phyloP scores from a whole-genome alignment of 1,140 invertebrate species.

The Trichonephila inaurata region DNA sequence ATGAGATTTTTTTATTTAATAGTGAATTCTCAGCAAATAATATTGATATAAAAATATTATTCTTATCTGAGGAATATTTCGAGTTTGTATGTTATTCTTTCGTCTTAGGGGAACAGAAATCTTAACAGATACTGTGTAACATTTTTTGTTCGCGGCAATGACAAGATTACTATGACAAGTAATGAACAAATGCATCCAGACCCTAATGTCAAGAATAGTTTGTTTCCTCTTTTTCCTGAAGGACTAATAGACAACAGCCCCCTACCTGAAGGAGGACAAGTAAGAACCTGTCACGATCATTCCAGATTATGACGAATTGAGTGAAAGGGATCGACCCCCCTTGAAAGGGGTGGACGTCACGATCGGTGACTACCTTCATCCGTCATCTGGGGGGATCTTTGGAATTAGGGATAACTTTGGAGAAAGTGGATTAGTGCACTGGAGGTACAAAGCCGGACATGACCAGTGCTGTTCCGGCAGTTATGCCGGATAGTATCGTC shows the following conservation, averaged over 20 bases:
- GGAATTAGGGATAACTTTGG: slow-evolving; percentile 11
- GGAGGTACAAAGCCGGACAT: background rate
- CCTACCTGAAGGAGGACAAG: background rate
- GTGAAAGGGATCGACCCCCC: background rate
- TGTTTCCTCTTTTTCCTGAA: too few relatives aligned
- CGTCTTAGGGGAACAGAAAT: too few relatives aligned
- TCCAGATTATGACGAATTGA: slow-evolving; percentile 32
- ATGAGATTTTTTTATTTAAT: too few relatives aligned
- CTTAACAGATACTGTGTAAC: too few relatives aligned
- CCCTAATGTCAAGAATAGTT: background rate
- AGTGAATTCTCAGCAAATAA: too few relatives aligned
- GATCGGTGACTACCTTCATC: slow-evolving; percentile 16
- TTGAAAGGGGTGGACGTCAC: background rate
- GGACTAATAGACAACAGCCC: background rate
- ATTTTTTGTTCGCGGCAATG: too few relatives aligned
- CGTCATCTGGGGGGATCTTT: background rate
- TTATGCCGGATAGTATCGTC: background rate
- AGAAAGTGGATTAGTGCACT: background rate
- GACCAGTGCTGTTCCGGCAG: background rate
- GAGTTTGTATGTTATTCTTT: too few relatives aligned
- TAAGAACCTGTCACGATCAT: slow-evolving; percentile 9
- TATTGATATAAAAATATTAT: too few relatives aligned
- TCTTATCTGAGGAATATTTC: too few relatives aligned
- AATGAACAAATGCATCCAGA: too few relatives aligned
- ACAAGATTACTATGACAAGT: too few relatives aligned